Evolutionary conservation across 2,113 vertebrate genomes (phyloP), one percentile per base, ranked within the genome.

Genomic region (Callopanchax toddi): DNA sequence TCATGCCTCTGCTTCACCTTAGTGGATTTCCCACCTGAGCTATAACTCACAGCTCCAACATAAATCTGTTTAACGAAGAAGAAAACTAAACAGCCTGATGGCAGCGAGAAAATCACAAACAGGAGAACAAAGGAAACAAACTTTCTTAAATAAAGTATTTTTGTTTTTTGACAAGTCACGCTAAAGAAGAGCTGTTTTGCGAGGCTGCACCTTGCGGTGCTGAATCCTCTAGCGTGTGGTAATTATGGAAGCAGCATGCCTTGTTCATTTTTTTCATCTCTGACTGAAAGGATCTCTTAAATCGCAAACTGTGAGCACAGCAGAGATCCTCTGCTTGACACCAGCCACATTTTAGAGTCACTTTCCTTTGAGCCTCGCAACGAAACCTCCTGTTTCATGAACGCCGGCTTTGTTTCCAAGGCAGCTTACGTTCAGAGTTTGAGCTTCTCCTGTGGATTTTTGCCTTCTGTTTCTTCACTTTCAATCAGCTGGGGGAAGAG

Each of bases 201-300:
- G 44, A 59, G 54, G 29, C 57, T 50, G 49, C 64, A 67, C 57
- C 36, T 58, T 6, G 29, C 4, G 1, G 50, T 16, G 45, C 64
- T 70, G 60, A 71, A 70, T 86, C 34, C 54, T 66, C 45, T 60
- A 52, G 67, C 65, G 64, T 78, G 54, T 0, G 2, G 59, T 76
- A 71, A 75, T 84, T 75, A 60, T 67, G 32, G 51, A 45, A 74
- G 64, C 73, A 62, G 60, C n/a, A 17, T 43, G 64, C 26, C 23
- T 44, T 56, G 23, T 42, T 57, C 12, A 1, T 69, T 60, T 32
- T 71, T 59, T 57, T 58, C 50, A 13, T 44, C 60, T 55, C 44
- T 68, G 67, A 73, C 75, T 77, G 60, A 71, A 85, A 74, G 63
- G 45, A 37, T 74, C 53, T 71, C 62, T 73, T 77, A 50, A 75